Evolutionary conservation across 2,888 invertebrate species (phyloP).

Genomic region (Metacarcinus magister): DNA sequence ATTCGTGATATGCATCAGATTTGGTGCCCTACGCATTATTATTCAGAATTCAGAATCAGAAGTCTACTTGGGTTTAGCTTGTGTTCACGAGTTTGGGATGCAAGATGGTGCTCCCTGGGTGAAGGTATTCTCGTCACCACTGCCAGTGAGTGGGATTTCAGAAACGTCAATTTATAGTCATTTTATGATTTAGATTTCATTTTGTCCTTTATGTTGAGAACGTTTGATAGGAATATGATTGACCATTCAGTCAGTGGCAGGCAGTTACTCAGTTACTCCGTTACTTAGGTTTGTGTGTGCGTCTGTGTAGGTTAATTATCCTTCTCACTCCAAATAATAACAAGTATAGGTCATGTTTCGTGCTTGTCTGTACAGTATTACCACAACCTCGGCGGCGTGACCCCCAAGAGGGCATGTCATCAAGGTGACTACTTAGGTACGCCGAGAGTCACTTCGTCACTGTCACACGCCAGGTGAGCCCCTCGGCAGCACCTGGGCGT

Average conservation of each 20-base stretch:
- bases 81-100: not conserved
- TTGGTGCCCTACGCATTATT: no score
- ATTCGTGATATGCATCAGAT: no score
- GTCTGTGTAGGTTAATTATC: not conserved
- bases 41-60: no score
- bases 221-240: not conserved
- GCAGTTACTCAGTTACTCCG: not conserved
- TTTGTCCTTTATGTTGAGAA: not conserved
- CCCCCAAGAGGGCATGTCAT: conserved; percentile 13
- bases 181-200: not conserved
- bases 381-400: not conserved
- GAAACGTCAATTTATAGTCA: not conserved
- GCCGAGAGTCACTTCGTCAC: conserved; percentile 11
- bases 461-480: not conserved
- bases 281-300: not conserved
- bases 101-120: not conserved
- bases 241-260: not conserved
- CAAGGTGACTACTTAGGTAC: no score
- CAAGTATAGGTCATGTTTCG: not conserved
- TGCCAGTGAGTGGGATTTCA: not conserved
- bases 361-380: not conserved
- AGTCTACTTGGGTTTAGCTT: not conserved
- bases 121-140: not conserved
- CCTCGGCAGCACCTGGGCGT: not conserved
- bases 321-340: not conserved